Base-by-base conservation (phyloP, 64 coral and sea anemone genomes). In the Orbicella faveolata region DNA sequence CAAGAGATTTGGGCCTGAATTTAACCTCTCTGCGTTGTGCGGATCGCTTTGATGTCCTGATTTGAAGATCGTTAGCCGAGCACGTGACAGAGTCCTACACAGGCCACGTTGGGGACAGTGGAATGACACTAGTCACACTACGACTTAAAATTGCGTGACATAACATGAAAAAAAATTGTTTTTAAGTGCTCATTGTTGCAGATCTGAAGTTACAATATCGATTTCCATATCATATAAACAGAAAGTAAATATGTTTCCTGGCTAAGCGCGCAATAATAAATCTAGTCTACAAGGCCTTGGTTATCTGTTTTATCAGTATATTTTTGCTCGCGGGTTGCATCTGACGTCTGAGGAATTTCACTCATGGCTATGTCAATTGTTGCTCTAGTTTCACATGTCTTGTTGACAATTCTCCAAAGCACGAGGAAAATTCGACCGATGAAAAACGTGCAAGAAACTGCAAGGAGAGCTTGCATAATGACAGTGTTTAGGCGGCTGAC, bases 391-490 rank as follows among this genome's bases (percentile, higher is more conserved):
- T 85, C 64, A 52, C 41, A 21, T 10, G 36, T 52, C 65, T 16
- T 53, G 44, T 30, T 21, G 26, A 72, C 23, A 26, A 72, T 21
- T 65, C n/a, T 44, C 82, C 82, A 85, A 9, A 52, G 23, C 1
- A 85, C 9, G 34, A 30, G 64, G 41, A 36, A 26, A 44, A 85
- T 85, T 39, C 66, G 67, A 53, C 66, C 65, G 0, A 85, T 3
- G 65, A 73, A 85, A 72, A 85, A 72, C 41, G 64, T 85, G 65
- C 82, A 48, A 14, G 82, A 85, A 16, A 85, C 25, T 6, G 82
- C 41, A 7, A 85, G 82, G 53, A 85, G 65, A 72, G 39, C 63
- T 73, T 85, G 19, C 64, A 85, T 85, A 17, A 85, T 33, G 7
- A 39, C 37, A 8, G 9, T 72, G 23, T 85, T 85, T 25, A 53